phyloP scores from a whole-genome alignment of 2,113 vertebrate species.

The Sylvia atricapilla region DNA sequence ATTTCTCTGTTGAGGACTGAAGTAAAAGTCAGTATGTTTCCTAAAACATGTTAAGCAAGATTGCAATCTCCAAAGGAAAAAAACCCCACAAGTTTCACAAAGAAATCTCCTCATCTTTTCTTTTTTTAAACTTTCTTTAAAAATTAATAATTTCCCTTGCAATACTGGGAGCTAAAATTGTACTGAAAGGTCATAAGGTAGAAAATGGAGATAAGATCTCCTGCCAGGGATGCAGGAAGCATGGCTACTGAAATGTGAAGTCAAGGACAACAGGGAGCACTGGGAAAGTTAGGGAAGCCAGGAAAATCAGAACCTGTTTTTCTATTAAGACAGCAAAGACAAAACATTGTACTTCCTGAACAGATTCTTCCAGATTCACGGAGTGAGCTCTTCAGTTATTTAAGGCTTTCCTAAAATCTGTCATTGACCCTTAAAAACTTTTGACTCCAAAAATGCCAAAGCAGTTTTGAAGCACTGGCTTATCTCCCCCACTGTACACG shows the following conservation, averaged over 20 bases:
- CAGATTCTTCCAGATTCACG: background rate
- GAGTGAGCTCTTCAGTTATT: background rate
- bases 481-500: background rate
- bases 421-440: background rate
- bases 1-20: background rate
- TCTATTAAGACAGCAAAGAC: background rate
- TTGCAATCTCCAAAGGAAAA: background rate
- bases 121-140: background rate
- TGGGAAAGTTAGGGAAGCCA: background rate
- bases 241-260: background rate
- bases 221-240: background rate
- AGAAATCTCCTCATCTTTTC: background rate
- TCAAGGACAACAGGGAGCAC: background rate
- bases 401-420: background rate
- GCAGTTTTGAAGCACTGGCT: background rate
- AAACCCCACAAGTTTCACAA: background rate
- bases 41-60: background rate
- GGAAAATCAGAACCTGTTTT: background rate
- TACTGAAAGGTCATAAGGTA: background rate
- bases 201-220: background rate
- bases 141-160: background rate
- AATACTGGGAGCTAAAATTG: background rate
- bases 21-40: background rate
- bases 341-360: background rate
- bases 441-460: background rate